These are phyloP conservation scores for Episyrphus balteatus DNA, from an alignment of 1,140 invertebrate genomes.

Conservation along the genomic window DNA sequence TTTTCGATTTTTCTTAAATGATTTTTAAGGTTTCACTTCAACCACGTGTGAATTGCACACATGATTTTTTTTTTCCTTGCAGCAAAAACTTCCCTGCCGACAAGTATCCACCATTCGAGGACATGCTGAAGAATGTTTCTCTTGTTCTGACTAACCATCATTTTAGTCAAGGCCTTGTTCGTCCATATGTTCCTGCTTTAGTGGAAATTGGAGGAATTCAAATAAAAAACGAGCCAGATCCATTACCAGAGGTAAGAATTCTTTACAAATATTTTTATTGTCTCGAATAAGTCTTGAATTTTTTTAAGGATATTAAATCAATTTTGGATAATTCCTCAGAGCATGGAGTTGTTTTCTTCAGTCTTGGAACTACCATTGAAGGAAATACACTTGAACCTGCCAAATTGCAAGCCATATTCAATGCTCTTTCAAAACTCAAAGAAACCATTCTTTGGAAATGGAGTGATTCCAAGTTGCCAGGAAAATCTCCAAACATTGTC, in stretches of 20 bases:
- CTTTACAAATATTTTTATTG: background rate
- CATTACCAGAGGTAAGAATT: constrained; percentile 20
- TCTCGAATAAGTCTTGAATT: constrained; percentile 5
- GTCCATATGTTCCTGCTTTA: constrained; percentile 16
- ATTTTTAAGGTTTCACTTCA: no score
- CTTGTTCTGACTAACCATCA: background rate
- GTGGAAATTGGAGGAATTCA: constrained; percentile 27
- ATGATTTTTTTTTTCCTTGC: background rate
- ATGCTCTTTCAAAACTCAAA: constrained; percentile 35
- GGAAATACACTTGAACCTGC: constrained; percentile 26
- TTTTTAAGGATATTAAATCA: constrained; percentile 31
- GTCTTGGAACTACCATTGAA: constrained; percentile 40
- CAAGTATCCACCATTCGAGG: background rate
- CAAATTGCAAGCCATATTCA: constrained; percentile 28
- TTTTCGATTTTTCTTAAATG: no score
- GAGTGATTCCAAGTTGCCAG: constrained; percentile 12
- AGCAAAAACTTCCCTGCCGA: background rate
- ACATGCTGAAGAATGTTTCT: background rate
- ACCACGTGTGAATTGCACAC: no score
- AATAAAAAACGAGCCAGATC: constrained; percentile 10
- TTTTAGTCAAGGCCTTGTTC: background rate
- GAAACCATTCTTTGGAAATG: constrained; percentile 46
- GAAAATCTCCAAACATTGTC: constrained; percentile 45
- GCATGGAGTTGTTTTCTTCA: constrained; percentile 44
- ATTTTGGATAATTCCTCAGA: constrained; percentile 35